Conservation (phyloP, 2,113 vertebrate genomes). For the Stegastes partitus region DNA sequence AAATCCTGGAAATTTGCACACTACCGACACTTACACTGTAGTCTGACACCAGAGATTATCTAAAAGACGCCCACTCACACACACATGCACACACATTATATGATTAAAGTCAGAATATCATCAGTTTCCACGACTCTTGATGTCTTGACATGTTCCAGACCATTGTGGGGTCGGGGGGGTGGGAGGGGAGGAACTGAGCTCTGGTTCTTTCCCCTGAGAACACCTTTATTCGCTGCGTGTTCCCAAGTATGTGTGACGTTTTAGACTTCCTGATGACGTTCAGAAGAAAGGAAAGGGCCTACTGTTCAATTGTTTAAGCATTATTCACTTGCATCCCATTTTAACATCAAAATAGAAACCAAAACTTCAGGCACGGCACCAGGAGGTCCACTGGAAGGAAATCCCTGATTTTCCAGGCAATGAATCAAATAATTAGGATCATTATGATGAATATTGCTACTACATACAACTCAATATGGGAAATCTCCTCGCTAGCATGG, state of each 20-base stretch:
- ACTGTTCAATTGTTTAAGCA: conserved; percentile 24
- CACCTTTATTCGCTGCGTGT: conserved; percentile 28
- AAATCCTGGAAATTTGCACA: conserved; percentile 29
- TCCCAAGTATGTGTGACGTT: conserved; percentile 41
- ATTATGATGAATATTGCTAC: background rate
- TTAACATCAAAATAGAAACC: conserved; percentile 14
- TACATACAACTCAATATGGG: no score
- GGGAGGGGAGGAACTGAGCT: conserved; percentile 5
- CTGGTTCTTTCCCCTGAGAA: conserved; percentile 24
- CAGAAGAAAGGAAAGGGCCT: conserved; percentile 8
- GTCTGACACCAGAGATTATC: conserved; percentile 16
- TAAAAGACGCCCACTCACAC: background rate
- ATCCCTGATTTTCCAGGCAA: background rate
- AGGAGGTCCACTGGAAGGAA: conserved; percentile 6
- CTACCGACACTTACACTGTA: background rate
- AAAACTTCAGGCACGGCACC: background rate
- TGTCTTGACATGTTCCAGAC: conserved; percentile 1
- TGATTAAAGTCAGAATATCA: conserved; percentile 14
- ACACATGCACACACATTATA: background rate
- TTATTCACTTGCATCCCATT: conserved; percentile 26
- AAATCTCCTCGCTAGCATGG: background rate
- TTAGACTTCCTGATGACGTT: conserved; percentile 49
- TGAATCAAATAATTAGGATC: background rate
- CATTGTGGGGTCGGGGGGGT: no score
- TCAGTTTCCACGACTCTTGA: background rate